Evolutionary conservation across 2,797 vertebrate species (phyloP), one percentile per base, ranked within the genome.

Genomic region (Argyrosomus regius): DNA sequence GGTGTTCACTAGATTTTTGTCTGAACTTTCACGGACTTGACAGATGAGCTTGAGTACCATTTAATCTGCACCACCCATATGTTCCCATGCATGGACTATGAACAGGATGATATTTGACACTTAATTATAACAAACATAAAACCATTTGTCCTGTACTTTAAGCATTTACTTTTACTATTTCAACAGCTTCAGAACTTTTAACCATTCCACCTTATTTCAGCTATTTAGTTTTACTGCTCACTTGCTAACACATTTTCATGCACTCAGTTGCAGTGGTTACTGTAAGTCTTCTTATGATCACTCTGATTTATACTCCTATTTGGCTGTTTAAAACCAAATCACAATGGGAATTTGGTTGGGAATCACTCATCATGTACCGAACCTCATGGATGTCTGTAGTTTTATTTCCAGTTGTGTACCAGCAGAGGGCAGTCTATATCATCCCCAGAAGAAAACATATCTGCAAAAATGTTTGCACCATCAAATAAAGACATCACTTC

Each of bases 371-470:
- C 41, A 35, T 45, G 6, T 10, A n/a, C 26, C 53, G 2, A 69
- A 28, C 22, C 17, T 63, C 22, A 35, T 17, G 12, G 18, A 2
- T 1, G n/a, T 26, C 6, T 24, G 20, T n/a, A 28, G 22, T 61
- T 72, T 72, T 18, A 77, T 2, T 63, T 73, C 26, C 50, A n/a
- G 11, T 3, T 0, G 1, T 48, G 0, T 3, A 50, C 91, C 91
- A 91, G 6, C 81, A 92, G 93, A 77, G 88, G 87, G 89, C 90
- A 86, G 70, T 63, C n/a, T 72, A 50, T 3, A 13, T n/a, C 66
- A 53, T 20, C 14, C 6, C 48, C 3, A 63, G 3, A 17, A 24
- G 35, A 70, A 3, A 62, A 24, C n/a, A 56, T 3, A 16, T 22
- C 56, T 49, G 41, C n/a, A 56, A 61, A 20, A 20, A 39, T 4